Evolutionary conservation across 2,888 invertebrate species (phyloP).

Genomic region (Mesochorus sp.): DNA sequence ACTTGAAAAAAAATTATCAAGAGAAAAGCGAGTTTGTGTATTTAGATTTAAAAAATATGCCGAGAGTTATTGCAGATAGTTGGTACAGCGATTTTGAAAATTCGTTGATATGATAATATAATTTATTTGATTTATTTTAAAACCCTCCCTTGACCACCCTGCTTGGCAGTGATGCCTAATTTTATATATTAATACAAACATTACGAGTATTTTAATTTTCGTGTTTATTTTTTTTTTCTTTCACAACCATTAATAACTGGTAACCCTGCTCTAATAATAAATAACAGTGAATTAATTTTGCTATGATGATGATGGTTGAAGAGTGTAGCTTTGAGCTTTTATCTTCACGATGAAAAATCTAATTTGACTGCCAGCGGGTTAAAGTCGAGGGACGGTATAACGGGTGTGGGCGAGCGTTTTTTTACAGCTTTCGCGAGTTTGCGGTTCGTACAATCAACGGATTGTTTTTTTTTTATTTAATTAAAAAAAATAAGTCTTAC

Average conservation of each 20-base stretch:
- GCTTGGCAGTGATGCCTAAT: conserved; percentile 75
- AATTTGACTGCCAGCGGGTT: conserved; percentile 72
- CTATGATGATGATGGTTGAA: conserved; percentile 16
- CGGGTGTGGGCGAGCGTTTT: conserved; percentile 79
- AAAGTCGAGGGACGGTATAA: conserved; percentile 72
- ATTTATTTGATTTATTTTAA: not conserved
- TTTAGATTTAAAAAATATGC: conserved; percentile 37
- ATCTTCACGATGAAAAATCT: not conserved
- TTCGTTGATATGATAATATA: too few species aligned
- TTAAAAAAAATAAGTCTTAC: too few species aligned
- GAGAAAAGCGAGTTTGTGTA: too few species aligned
- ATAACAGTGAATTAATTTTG: conserved; percentile 58
- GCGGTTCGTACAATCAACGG: conserved; percentile 67
- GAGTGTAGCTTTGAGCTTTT: conserved; percentile 13
- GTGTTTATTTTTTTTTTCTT: conserved; percentile 7
- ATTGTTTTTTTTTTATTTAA: too few species aligned
- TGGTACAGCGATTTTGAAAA: too few species aligned
- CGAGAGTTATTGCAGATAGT: too few species aligned
- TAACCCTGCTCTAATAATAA: conserved; percentile 54
- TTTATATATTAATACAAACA: conserved; percentile 51
- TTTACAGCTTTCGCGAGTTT: conserved; percentile 73
- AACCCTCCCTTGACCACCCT: conserved; percentile 66
- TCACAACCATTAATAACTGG: conserved; percentile 64
- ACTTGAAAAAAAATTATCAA: too few species aligned
- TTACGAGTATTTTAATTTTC: conserved; percentile 33